phyloP scores from a whole-genome alignment of 1,140 invertebrate genomes.

The Drosophila rufa region DNA sequence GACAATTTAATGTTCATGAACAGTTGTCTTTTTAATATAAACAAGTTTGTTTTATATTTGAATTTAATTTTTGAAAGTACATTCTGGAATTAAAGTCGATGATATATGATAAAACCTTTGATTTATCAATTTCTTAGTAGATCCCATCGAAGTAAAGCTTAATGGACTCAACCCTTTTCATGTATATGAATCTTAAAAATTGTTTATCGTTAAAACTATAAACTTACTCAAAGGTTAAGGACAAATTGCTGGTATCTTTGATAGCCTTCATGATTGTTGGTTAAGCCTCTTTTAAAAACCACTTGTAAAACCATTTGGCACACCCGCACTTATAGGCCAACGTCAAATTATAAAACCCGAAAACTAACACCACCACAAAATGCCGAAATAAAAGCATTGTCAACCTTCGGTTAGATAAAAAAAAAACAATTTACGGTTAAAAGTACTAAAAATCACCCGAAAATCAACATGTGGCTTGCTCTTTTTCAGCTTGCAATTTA shows the following conservation, averaged over 20 bases:
- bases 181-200: neutral
- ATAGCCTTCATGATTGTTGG: conserved; percentile 20
- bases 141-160: too few relatives aligned
- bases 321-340: conserved; percentile 27
- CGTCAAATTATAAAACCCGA: conserved; percentile 8
- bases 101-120: too few relatives aligned
- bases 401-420: conserved; percentile 61
- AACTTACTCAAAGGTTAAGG: conserved; percentile 28
- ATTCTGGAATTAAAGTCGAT: neutral
- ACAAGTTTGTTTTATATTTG: conserved; percentile 2
- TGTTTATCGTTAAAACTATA: neutral
- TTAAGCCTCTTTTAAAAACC: conserved; percentile 23
- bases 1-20: conserved; percentile 10
- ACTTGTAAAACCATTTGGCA: conserved; percentile 39
- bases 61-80: neutral
- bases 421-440: conserved; percentile 37
- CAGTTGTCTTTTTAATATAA: neutral
- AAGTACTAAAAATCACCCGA: conserved; percentile 42
- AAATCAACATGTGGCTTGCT: conserved; percentile 46
- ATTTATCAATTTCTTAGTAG: too few relatives aligned
- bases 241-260: conserved; percentile 15
- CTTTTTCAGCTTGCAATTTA: conserved; percentile 51
- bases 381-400: conserved; percentile 45
- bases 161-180: neutral
- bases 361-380: conserved; percentile 24